A percentile compares a stretch with the other conserved stretches of the same genome.
Conservation (phyloP, 2,797 vertebrate species). For the Salarias fasciatus region DNA sequence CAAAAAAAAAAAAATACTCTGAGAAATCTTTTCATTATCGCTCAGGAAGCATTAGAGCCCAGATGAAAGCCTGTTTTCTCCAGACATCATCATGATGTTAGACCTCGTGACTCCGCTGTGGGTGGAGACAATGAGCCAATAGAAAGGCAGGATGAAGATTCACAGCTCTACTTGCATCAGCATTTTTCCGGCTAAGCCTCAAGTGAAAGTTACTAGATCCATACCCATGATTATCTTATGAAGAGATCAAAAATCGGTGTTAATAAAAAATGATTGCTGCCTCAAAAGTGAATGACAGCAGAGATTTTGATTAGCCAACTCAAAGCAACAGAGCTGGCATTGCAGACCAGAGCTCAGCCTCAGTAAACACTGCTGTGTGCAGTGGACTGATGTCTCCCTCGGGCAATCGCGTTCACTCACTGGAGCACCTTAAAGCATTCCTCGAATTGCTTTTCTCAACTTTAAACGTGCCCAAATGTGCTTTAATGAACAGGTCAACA, state of each 20-base stretch:
- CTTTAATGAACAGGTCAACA: slow-evolving; percentile 73
- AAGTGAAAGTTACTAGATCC: slow-evolving; percentile 70
- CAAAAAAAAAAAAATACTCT: slow-evolving; percentile 47
- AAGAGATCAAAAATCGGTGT: slow-evolving; percentile 73
- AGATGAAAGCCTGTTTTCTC: slow-evolving; percentile 69
- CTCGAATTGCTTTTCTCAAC: slow-evolving; percentile 68
- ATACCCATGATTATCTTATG: slow-evolving; percentile 71
- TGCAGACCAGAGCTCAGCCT: slow-evolving; percentile 58
- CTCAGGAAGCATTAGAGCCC: slow-evolving; percentile 57
- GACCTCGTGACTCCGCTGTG: slow-evolving; percentile 72
- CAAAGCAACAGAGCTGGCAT: slow-evolving; percentile 60
- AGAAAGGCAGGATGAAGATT: slow-evolving; percentile 60
- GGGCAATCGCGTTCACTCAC: slow-evolving; percentile 67
- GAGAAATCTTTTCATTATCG: slow-evolving; percentile 56
- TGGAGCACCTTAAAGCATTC: slow-evolving; percentile 74
- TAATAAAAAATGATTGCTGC: slow-evolving; percentile 65
- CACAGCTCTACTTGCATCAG: slow-evolving; percentile 68
- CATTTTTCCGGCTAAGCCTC: slow-evolving; percentile 67
- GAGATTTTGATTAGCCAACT: slow-evolving; percentile 62
- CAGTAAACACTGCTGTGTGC: slow-evolving; percentile 65
- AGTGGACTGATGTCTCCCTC: slow-evolving; percentile 59
- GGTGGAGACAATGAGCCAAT: slow-evolving; percentile 76
- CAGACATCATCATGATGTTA: slow-evolving; percentile 69
- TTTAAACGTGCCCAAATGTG: slow-evolving; percentile 73
- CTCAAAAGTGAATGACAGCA: slow-evolving; percentile 67